These are phyloP conservation scores for Ormyrus pomaceus DNA, from an alignment of 2,888 invertebrate species.

Conservation along the genomic window DNA sequence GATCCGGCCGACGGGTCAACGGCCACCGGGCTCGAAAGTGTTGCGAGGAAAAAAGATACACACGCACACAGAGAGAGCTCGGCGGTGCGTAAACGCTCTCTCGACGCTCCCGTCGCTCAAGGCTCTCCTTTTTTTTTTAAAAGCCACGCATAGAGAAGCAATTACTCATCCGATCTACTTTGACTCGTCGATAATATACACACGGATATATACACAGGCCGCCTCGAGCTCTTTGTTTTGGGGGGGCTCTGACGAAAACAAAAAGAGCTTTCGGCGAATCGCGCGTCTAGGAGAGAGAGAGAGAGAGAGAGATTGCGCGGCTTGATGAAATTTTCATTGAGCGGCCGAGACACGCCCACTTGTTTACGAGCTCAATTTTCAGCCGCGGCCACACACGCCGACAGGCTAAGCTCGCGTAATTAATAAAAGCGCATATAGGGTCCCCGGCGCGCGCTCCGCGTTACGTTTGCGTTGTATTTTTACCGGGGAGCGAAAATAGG, in stretches of 20 bases:
- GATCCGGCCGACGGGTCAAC: slow-evolving; percentile 23
- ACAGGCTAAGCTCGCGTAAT: too few relatives aligned
- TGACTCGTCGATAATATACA: too few relatives aligned
- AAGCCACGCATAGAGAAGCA: too few relatives aligned
- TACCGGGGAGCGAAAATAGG: too few relatives aligned
- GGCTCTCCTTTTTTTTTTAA: background rate
- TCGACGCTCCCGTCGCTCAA: background rate
- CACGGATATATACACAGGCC: too few relatives aligned
- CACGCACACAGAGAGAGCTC: too few relatives aligned
- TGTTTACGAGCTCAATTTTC: slow-evolving; percentile 48
- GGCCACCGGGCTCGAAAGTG: slow-evolving; percentile 37
- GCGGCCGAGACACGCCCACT: slow-evolving; percentile 23
- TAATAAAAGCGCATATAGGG: too few relatives aligned
- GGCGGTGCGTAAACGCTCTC: background rate
- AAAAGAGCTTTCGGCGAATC: background rate
- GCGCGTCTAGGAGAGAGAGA: background rate
- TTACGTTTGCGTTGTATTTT: too few relatives aligned
- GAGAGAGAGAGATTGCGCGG: background rate
- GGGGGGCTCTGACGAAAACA: too few relatives aligned
- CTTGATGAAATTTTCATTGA: slow-evolving; percentile 11
- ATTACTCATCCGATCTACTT: too few relatives aligned
- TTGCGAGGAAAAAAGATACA: slow-evolving; percentile 20
- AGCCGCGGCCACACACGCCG: slow-evolving; percentile 3
- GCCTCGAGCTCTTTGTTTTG: too few relatives aligned
- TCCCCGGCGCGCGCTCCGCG: too few relatives aligned